Evolutionary conservation across 2,113 vertebrate species (phyloP), one percentile per base, ranked within the genome.

Genomic region (Thunnus maccoyii): DNA sequence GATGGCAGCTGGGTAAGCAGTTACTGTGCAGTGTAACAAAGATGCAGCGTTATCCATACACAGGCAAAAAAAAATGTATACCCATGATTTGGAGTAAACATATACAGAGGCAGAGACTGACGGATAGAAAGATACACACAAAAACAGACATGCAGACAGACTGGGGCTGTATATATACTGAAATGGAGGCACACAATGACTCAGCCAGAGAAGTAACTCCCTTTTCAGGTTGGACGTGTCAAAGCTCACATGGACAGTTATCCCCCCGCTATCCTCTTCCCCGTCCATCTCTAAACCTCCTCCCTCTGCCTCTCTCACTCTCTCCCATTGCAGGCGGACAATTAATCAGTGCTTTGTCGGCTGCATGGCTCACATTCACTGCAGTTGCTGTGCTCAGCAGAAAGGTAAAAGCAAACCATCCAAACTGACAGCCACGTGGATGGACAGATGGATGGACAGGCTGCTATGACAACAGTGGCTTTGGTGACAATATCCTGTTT

Each of bases 311-410:
- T 81, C 81, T 88, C 68, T 80, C 69, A 46, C 76, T 82, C 69
- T 78, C 64, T 82, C 72, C 83, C 56, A 54, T 87, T 82, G 81
- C 86, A 76, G 82, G 50, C 78, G 82, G 73, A 91, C 86, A 82
- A 87, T 91, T 92, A 88, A 92, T 94, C 91, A 89, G 86, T 13
- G 85, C 76, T 81, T 91, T 83, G 70, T 88, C 61, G 80, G 67
- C 80, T 27, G 61, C 66, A 73, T 86, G 89, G 78, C 76, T 91
- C 66, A 80, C 68, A 84, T 79, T 85, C 75, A 86, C 77, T 81
- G 87, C 72, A 72, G 85, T 52, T 91, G 91, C 92, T 90, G 85
- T 56, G 58, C 82, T 93, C 87, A 92, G 92, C 93, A 92, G 81
- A 89, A 91, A 84, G 81, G 62, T 84, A 63, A 83, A 82, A 60